A percentile compares a stretch with the other conserved stretches of the same genome.
These are phyloP conservation scores for Limanda limanda DNA, from an alignment of 2,113 vertebrate species.

Conservation along the genomic window DNA sequence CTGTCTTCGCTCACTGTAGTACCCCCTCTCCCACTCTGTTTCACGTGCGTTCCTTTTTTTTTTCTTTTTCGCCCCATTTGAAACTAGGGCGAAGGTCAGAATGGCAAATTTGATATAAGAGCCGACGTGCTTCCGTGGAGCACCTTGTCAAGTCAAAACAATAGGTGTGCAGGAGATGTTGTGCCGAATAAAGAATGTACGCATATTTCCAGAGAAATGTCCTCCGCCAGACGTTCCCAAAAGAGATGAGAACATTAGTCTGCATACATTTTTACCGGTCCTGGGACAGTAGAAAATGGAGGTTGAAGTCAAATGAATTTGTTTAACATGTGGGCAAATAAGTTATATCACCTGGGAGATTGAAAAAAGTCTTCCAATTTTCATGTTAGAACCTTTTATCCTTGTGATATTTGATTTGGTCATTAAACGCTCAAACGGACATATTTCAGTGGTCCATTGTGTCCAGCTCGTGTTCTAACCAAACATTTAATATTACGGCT, in stretches of 20 bases:
- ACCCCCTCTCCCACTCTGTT: slow-evolving; percentile 56
- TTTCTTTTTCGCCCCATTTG: slow-evolving; percentile 31
- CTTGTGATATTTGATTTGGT: slow-evolving; percentile 46
- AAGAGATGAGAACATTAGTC: slow-evolving; percentile 80
- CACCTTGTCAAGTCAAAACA: slow-evolving; percentile 85
- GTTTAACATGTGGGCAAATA: slow-evolving; percentile 61
- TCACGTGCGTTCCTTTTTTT: slow-evolving; percentile 38
- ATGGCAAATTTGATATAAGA: slow-evolving; percentile 83
- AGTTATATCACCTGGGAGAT: slow-evolving; percentile 51
- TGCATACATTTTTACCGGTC: slow-evolving; percentile 74
- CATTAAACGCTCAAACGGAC: slow-evolving; percentile 35
- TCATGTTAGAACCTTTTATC: slow-evolving; percentile 40
- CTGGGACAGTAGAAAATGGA: slow-evolving; percentile 64
- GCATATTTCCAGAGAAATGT: slow-evolving; percentile 80
- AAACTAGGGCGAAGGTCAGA: slow-evolving; percentile 84
- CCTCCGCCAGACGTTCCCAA: slow-evolving; percentile 76
- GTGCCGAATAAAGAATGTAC: slow-evolving; percentile 72
- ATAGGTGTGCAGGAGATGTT: slow-evolving; percentile 80
- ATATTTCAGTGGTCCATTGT: neutral
- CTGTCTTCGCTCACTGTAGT: slow-evolving; percentile 56
- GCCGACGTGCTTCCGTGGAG: slow-evolving; percentile 75
- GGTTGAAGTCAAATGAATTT: slow-evolving; percentile 70
- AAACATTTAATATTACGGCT: slow-evolving; percentile 46
- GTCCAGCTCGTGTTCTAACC: slow-evolving; percentile 30
- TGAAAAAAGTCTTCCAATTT: slow-evolving; percentile 43